A percentile compares a stretch with the other conserved stretches of the same genome.
These are phyloP conservation scores for Dasyurus viverrinus DNA, from an alignment of 2,113 vertebrate species.

Conservation along the genomic window DNA sequence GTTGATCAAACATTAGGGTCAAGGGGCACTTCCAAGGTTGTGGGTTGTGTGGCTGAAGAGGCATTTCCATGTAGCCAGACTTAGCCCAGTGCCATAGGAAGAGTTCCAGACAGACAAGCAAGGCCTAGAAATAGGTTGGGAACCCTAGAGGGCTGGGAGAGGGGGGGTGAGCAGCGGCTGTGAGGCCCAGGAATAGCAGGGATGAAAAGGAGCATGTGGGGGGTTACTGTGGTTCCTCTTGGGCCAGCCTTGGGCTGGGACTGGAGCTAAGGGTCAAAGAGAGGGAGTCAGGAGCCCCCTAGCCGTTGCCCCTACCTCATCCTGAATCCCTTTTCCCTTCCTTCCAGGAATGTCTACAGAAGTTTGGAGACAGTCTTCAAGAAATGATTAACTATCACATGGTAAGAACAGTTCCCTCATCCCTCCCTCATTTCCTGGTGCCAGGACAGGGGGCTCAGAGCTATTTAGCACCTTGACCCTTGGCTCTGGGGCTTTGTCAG, in stretches of 20 bases:
- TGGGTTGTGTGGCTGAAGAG: background rate
- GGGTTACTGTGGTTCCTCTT: background rate
- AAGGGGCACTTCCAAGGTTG: background rate
- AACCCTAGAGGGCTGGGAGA: background rate
- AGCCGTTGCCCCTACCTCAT: background rate
- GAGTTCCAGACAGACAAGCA: background rate
- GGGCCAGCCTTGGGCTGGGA: background rate
- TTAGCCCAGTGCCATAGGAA: background rate
- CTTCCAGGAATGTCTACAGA: conserved; percentile 94
- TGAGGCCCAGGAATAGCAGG: background rate
- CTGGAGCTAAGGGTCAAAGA: background rate
- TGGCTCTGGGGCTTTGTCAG: background rate
- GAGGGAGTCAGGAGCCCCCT: background rate
- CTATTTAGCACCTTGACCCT: background rate
- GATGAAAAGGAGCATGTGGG: background rate
- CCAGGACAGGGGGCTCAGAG: background rate
- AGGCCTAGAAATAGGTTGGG: background rate
- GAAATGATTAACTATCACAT: conserved; percentile 99
- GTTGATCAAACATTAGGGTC: background rate
- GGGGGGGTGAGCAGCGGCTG: background rate
- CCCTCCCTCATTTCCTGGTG: background rate
- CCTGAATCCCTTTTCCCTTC: background rate
- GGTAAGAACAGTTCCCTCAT: conserved; percentile 82
- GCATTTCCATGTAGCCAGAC: background rate
- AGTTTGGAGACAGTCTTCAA: conserved; percentile 96